Base-by-base conservation (phyloP, 2,888 invertebrate genomes). In the Drosophila conformis region DNA sequence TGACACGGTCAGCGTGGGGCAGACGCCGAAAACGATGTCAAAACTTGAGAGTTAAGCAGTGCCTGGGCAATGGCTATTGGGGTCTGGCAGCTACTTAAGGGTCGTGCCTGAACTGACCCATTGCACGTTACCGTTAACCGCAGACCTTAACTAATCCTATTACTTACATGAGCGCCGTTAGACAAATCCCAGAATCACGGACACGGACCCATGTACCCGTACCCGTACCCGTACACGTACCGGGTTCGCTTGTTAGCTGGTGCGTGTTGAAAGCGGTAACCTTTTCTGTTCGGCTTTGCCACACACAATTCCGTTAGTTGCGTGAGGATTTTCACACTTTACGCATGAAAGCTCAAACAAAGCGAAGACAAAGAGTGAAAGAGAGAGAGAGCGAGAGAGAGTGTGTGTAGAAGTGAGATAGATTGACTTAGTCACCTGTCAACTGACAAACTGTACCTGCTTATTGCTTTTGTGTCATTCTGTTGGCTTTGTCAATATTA, bases 321-420 rank as follows among this genome's bases (percentile, higher is more conserved):
- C 85, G 88, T 86, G 72, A 69, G 73, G 75, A 88, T 85, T 85
- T 88, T 85, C 85, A 83, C 89, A 85, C 85, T 75, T 81, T 73
- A 86, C 86, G 84, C 84, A 87, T 82, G 84, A 83, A 15, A 51
- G 54, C 35, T 35, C 21, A 38, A 48, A n/a, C 27, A 53, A 29
- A 27, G 27, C 27, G 25, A 25, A 48, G 40, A 4, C 5, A 29
- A 15, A 21, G 33, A 5, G 35, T 11, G 52, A n/a, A 49, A 46
- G 53, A 25, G 25, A 2, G 40, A 10, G 29, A 15, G 36, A n/a
- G 31, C 25, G 11, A 38, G n/a, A 11, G 15, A 0, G 27, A 8
- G 29, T 29, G 29, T 5, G 29, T 13, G 49, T 21, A 36, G 10
- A n/a, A 35, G 4, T 57, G 25, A 21, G 42, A 25, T 53, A 49